These are phyloP conservation scores for Taenioides sp. DNA, from an alignment of 2,797 vertebrate genomes.

Conservation along the genomic window DNA sequence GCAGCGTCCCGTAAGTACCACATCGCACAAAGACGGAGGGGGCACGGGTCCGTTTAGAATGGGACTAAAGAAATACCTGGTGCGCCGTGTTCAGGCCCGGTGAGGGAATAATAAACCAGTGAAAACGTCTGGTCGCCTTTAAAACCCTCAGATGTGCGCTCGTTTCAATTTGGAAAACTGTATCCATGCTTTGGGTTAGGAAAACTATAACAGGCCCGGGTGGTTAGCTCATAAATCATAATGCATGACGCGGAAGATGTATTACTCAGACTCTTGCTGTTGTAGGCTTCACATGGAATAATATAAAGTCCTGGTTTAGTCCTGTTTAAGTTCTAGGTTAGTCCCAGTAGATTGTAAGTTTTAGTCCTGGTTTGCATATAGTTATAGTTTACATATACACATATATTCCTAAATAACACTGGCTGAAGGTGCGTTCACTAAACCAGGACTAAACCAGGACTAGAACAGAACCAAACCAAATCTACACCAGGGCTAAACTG, in stretches of 20 bases:
- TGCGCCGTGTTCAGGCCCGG: neutral
- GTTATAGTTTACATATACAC: too few species aligned
- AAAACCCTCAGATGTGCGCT: neutral
- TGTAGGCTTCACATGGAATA: too few species aligned
- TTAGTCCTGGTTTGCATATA: neutral
- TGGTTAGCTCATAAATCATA: neutral
- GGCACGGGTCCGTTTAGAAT: neutral
- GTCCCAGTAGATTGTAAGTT: neutral
- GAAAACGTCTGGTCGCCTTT: neutral
- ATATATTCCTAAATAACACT: neutral
- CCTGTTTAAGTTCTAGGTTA: neutral
- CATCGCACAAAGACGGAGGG: neutral
- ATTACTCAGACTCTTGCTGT: too few species aligned
- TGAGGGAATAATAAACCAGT: too few species aligned
- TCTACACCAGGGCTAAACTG: too few species aligned
- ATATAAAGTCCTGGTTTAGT: neutral
- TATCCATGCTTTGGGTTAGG: neutral
- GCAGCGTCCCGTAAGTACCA: constrained; percentile 73
- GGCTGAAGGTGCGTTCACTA: too few species aligned
- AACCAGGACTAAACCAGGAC: too few species aligned
- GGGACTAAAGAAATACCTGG: neutral
- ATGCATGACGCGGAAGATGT: neutral
- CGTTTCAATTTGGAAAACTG: neutral
- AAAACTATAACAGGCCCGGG: neutral
- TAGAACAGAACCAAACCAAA: too few species aligned